Conservation (phyloP, 2,797 vertebrate species). For the Hypotaenidia philippensis region DNA sequence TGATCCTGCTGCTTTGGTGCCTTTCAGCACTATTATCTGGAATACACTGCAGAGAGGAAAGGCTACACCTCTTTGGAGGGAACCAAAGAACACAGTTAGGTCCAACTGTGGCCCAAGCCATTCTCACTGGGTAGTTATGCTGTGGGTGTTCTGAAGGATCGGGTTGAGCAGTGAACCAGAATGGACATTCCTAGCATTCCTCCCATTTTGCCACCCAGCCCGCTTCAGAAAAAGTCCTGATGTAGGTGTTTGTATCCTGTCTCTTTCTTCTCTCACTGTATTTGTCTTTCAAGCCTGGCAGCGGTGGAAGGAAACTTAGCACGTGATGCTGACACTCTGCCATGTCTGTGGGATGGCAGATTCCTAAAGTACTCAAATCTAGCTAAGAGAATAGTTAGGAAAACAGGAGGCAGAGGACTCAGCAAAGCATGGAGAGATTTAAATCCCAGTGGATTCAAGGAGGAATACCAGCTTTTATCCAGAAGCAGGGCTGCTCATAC, state of each 20-base stretch:
- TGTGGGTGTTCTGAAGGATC: slow-evolving; percentile 69
- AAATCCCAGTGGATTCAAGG: background rate
- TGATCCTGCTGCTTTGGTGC: background rate
- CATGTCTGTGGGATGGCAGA: slow-evolving; percentile 37
- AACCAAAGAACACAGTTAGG: background rate
- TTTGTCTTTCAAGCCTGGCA: slow-evolving; percentile 73
- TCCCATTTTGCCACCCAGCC: slow-evolving; percentile 68
- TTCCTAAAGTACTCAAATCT: slow-evolving; percentile 29
- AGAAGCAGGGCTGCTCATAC: background rate
- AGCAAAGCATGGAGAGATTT: background rate
- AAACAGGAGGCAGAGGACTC: slow-evolving; percentile 34
- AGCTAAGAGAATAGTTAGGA: slow-evolving; percentile 26
- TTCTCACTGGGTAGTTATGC: slow-evolving; percentile 28
- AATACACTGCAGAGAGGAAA: background rate
- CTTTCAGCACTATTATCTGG: background rate
- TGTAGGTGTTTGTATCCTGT: slow-evolving; percentile 72
- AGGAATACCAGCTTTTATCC: background rate
- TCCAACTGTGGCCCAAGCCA: background rate
- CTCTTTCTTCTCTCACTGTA: slow-evolving; percentile 61
- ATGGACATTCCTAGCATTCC: slow-evolving; percentile 66
- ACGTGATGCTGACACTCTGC: slow-evolving; percentile 64
- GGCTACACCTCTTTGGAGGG: background rate
- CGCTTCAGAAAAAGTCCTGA: slow-evolving; percentile 61
- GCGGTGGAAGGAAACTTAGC: slow-evolving; percentile 69
- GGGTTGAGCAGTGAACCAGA: slow-evolving; percentile 23